Percentiles rank a stretch among this genome's conserved stretches.
phyloP scores from a whole-genome alignment of 2,113 vertebrate genomes.

The Hippocampus guttulatus region DNA sequence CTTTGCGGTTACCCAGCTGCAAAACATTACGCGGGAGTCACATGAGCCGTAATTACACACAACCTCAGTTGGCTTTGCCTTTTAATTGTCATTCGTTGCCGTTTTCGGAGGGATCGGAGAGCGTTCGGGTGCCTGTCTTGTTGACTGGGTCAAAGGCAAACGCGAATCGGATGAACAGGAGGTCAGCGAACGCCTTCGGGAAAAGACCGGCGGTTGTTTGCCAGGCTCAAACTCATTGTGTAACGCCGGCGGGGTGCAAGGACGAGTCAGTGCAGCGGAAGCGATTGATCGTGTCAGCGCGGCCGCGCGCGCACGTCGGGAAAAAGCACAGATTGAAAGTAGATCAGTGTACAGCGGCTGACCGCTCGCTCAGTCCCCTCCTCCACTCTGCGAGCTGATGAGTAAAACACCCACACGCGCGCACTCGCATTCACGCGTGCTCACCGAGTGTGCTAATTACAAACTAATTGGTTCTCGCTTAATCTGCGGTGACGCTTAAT shows the following conservation, averaged over 20 bases:
- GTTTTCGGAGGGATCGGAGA: not conserved
- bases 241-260: conserved; percentile 43
- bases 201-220: conserved; percentile 23
- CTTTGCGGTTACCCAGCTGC: conserved; percentile 61
- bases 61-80: conserved; percentile 3
- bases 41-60: conserved; percentile 54
- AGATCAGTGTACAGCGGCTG: conserved; percentile 52
- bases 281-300: conserved; percentile 61
- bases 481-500: conserved; percentile 59
- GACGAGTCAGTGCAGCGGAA: conserved; percentile 51
- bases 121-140: conserved; percentile 13
- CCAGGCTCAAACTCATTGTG: conserved; percentile 15
- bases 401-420: conserved; percentile 11
- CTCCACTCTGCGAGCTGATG: conserved; percentile 42
- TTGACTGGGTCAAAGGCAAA: conserved; percentile 21
- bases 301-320: conserved; percentile 21
- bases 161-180: conserved; percentile 4
- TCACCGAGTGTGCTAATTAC: conserved; percentile 46
- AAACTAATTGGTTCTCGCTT: conserved; percentile 59
- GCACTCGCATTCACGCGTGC: conserved; percentile 28
- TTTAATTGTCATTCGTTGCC: not conserved
- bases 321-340: conserved; percentile 53
- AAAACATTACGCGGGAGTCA: conserved; percentile 60
- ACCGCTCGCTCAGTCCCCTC: conserved; percentile 41
- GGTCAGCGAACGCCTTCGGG: conserved; percentile 37